Conservation (phyloP, 2,888 invertebrate species). For the Spicauda simplicius region DNA sequence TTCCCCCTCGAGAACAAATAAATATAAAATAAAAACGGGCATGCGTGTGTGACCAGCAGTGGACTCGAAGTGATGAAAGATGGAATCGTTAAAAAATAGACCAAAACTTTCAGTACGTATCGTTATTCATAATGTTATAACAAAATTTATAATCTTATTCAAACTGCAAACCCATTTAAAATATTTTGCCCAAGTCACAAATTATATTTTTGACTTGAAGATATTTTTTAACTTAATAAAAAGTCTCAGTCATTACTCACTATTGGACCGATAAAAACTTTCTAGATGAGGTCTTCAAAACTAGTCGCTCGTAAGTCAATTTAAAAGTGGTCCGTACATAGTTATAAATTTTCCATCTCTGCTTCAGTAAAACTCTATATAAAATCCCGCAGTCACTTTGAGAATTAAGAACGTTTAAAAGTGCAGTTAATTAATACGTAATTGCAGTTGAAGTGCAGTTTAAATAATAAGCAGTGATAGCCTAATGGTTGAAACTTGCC, state of each 20-base stretch:
- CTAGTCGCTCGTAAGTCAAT: slow-evolving; percentile 27
- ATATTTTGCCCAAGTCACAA: background rate
- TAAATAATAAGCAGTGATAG: no score
- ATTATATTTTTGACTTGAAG: background rate
- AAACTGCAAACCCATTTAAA: background rate
- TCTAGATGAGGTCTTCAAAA: slow-evolving; percentile 16
- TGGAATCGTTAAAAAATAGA: no score
- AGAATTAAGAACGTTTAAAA: background rate
- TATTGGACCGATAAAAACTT: slow-evolving; percentile 27
- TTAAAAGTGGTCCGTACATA: slow-evolving; percentile 25
- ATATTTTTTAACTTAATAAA: slow-evolving; percentile 16
- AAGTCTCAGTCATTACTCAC: slow-evolving; percentile 26
- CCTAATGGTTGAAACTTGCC: no score
- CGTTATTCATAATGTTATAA: no score
- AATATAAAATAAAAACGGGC: no score
- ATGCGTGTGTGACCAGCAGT: no score
- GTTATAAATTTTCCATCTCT: slow-evolving; percentile 9
- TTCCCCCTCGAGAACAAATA: no score
- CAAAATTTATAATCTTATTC: background rate
- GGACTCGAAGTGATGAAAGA: no score
- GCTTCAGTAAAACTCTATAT: slow-evolving; percentile 7
- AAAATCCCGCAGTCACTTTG: slow-evolving; percentile 1
- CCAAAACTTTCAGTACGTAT: no score
- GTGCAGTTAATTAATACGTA: no score
- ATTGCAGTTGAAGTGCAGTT: no score